A percentile compares a stretch with the other conserved stretches of the same genome.
phyloP scores from a whole-genome alignment of 2,113 vertebrate species.

The Aegithalos caudatus region DNA sequence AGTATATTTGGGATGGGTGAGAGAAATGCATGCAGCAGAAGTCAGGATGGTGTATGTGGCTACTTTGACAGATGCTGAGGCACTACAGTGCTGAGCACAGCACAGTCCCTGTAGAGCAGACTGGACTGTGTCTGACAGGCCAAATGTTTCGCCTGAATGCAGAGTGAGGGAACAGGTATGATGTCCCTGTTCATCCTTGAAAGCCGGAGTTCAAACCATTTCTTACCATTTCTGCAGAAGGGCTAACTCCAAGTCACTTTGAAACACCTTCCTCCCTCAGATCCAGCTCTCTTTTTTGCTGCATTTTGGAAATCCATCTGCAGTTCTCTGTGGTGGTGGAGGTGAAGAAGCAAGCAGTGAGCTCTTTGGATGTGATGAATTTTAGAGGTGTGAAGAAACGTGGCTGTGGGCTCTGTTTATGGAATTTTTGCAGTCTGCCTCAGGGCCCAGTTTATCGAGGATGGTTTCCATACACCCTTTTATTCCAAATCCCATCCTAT shows the following conservation, averaged over 20 bases:
- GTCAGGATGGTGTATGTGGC: neutral
- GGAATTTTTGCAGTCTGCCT: neutral
- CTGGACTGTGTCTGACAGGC: neutral
- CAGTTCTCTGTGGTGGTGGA: neutral
- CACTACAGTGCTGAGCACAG: neutral
- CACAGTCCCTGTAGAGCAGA: fast-evolving
- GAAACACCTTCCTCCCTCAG: neutral
- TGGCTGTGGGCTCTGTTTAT: neutral
- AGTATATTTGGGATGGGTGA: neutral
- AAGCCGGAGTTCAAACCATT: neutral
- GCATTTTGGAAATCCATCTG: neutral
- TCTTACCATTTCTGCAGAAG: neutral
- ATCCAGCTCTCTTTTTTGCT: neutral
- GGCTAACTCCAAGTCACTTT: neutral
- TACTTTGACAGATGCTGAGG: neutral
- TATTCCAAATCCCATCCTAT: neutral
- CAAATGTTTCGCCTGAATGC: neutral
- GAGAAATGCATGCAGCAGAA: neutral
- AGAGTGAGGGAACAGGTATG: fast-evolving
- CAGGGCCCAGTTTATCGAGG: fast-evolving
- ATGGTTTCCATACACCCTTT: neutral
- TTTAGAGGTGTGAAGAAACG: neutral
- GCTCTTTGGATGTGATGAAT: fast-evolving
- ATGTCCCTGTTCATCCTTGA: neutral
- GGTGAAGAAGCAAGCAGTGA: neutral